Conservation (phyloP, 2,888 invertebrate species). For the Adela reaumurella region DNA sequence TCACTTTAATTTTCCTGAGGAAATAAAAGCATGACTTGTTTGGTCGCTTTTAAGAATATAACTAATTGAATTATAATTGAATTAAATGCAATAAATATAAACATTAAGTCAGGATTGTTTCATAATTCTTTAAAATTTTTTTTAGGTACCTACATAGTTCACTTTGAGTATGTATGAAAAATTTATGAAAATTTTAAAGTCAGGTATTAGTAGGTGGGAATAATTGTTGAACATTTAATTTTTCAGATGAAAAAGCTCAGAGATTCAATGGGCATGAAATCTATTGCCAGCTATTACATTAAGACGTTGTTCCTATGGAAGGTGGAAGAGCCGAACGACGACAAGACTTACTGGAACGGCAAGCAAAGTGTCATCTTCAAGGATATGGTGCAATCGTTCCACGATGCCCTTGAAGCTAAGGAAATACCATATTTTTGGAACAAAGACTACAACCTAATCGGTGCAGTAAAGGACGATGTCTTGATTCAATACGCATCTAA, state of each 20-base stretch:
- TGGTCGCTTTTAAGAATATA: too few species aligned
- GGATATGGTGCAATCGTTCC: slow-evolving; percentile 30
- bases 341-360: slow-evolving; percentile 32
- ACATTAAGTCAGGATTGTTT: too few species aligned
- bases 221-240: too few species aligned
- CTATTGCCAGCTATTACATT: slow-evolving; percentile 55
- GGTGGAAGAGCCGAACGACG: slow-evolving; percentile 21
- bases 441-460: slow-evolving; percentile 29
- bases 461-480: slow-evolving; percentile 23
- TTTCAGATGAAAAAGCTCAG: slow-evolving; percentile 49
- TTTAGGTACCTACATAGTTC: too few species aligned
- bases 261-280: slow-evolving; percentile 34
- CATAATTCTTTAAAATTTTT: too few species aligned
- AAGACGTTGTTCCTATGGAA: slow-evolving; percentile 53
- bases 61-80: too few species aligned
- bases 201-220: too few species aligned
- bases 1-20: too few species aligned
- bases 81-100: too few species aligned
- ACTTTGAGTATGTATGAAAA: too few species aligned
- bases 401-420: slow-evolving; percentile 23
- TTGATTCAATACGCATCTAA: slow-evolving; percentile 27
- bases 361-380: slow-evolving; percentile 26
- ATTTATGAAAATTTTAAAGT: too few species aligned
- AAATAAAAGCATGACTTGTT: too few species aligned
- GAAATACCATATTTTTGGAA: slow-evolving; percentile 39